Conservation (phyloP, 2,888 invertebrate species). For the Apomyelois bistriatella region DNA sequence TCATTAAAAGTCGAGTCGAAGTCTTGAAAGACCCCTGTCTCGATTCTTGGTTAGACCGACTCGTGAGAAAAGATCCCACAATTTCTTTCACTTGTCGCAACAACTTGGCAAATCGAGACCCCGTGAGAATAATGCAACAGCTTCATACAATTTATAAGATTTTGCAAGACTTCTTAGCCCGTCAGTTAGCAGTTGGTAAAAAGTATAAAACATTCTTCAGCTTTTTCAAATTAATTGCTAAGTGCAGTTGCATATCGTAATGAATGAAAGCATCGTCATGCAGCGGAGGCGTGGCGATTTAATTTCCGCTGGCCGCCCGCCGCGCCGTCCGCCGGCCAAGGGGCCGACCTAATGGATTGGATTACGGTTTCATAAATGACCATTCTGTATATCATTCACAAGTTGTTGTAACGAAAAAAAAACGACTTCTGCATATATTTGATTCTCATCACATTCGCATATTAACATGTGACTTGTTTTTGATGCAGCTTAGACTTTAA, state of each 20-base stretch:
- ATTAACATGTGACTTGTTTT: too few species aligned
- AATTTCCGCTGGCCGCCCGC: conserved; percentile 46
- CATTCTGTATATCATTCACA: conserved; percentile 11
- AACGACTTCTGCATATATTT: too few species aligned
- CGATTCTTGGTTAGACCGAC: conserved; percentile 38
- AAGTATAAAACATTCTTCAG: neutral
- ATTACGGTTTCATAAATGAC: conserved; percentile 23
- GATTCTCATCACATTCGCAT: too few species aligned
- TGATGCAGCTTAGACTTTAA: too few species aligned
- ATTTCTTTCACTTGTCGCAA: conserved; percentile 52
- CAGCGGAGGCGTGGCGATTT: conserved; percentile 49
- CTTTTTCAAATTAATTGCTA: conserved; percentile 3
- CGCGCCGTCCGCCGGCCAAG: conserved; percentile 25
- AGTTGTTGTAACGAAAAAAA: too few species aligned
- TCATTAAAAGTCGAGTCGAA: conserved; percentile 47
- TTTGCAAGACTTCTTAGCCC: conserved; percentile 24
- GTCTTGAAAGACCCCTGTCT: conserved; percentile 33
- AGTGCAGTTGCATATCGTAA: conserved; percentile 13
- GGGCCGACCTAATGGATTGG: conserved; percentile 19
- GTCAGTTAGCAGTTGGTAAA: conserved; percentile 10
- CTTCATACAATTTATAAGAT: conserved; percentile 36
- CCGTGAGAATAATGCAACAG: conserved; percentile 46
- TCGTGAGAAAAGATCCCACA: conserved; percentile 59
- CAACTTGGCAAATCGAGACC: conserved; percentile 39
- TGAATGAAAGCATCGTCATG: conserved; percentile 20